Evolutionary conservation across 2,113 vertebrate species (phyloP).

Genomic region (Ginglymostoma cirratum): DNA sequence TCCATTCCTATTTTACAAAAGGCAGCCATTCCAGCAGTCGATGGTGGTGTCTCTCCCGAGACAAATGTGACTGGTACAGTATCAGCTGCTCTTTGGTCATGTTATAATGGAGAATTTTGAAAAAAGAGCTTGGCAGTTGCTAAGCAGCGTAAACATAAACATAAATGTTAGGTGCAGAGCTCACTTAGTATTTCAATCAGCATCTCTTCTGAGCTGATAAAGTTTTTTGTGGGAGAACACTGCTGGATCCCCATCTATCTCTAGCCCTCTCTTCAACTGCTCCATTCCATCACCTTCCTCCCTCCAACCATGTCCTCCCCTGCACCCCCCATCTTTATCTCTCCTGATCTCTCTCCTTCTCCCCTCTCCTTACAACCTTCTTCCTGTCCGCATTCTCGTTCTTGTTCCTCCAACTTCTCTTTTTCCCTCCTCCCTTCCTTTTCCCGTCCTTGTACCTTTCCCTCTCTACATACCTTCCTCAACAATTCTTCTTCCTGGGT

Average conservation of each 20-base stretch:
- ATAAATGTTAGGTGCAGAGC: neutral
- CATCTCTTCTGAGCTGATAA: neutral
- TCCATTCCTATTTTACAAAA: too few relatives aligned
- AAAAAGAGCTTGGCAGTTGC: neutral
- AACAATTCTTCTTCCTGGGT: neutral
- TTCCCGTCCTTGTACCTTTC: neutral
- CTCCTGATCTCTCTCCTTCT: too few relatives aligned
- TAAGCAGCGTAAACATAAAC: neutral
- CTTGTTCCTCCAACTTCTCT: neutral
- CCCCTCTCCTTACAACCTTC: too few relatives aligned
- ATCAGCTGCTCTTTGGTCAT: neutral
- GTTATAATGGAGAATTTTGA: neutral
- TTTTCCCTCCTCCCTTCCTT: neutral
- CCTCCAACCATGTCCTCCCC: neutral
- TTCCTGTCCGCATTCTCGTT: too few relatives aligned
- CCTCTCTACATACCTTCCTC: neutral
- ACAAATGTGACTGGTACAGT: neutral
- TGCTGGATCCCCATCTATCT: neutral
- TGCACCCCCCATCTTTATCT: too few relatives aligned
- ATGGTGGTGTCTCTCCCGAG: neutral
- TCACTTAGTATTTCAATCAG: neutral
- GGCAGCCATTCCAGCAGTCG: fast-evolving
- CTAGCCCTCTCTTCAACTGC: neutral
- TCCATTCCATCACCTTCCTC: neutral
- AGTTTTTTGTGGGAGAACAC: neutral